A percentile compares a stretch with the other conserved stretches of the same genome.
These are phyloP conservation scores for Drosophila nasuta DNA, from an alignment of 1,140 invertebrate species.

Conservation along the genomic window DNA sequence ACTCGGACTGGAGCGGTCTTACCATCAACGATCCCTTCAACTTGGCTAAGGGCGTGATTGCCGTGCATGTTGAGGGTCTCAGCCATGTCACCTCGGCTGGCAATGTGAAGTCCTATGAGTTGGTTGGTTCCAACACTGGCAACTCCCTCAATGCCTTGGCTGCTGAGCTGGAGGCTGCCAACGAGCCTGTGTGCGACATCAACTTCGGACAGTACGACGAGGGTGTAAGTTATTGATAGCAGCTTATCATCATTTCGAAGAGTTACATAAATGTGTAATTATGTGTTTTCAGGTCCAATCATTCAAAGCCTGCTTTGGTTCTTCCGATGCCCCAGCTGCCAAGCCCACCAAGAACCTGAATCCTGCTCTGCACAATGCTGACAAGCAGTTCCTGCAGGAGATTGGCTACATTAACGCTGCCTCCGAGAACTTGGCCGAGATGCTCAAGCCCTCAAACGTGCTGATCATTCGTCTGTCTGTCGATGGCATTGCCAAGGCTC, in stretches of 20 bases:
- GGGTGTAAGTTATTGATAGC: slow-evolving; percentile 85
- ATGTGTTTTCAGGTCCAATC: slow-evolving; percentile 62
- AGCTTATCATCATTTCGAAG: background rate
- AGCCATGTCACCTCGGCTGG: slow-evolving; percentile 85
- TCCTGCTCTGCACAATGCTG: slow-evolving; percentile 87
- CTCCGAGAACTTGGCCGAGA: slow-evolving; percentile 85
- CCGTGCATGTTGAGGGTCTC: slow-evolving; percentile 90
- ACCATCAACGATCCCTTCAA: slow-evolving; percentile 90
- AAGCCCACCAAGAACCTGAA: slow-evolving; percentile 86
- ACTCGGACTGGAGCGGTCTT: slow-evolving; percentile 89
- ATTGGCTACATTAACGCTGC: slow-evolving; percentile 88
- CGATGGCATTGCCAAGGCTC: slow-evolving; percentile 76
- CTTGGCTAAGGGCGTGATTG: slow-evolving; percentile 91
- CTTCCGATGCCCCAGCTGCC: slow-evolving; percentile 81
- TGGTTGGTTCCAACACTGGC: slow-evolving; percentile 58
- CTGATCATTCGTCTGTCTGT: slow-evolving; percentile 68
- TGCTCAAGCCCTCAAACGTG: slow-evolving; percentile 68
- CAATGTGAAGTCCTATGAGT: slow-evolving; percentile 70
- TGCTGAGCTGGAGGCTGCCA: slow-evolving; percentile 66
- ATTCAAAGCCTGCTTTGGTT: slow-evolving; percentile 86
- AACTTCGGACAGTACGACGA: slow-evolving; percentile 88
- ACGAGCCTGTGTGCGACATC: slow-evolving; percentile 86
- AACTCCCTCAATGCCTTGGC: slow-evolving; percentile 60
- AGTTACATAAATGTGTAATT: slow-evolving; percentile 51
- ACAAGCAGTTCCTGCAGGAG: slow-evolving; percentile 88